These are phyloP conservation scores for Arenicola marina DNA, from an alignment of 2,888 invertebrate genomes.

Conservation along the genomic window DNA sequence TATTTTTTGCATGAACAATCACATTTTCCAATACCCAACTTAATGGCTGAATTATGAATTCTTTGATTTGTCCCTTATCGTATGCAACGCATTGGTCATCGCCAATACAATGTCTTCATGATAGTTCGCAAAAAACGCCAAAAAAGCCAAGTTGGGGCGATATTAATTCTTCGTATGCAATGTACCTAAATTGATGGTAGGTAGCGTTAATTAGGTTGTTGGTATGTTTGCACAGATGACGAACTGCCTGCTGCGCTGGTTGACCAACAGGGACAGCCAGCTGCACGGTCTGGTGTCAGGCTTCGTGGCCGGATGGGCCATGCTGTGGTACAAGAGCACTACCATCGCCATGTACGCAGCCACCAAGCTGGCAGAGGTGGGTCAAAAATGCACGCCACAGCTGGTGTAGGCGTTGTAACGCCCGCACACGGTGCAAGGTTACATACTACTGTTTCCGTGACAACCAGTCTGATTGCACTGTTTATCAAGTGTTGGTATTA, in stretches of 20 bases:
- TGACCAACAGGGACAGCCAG: constrained; percentile 68
- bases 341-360: constrained; percentile 80
- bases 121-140: background rate
- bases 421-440: no score
- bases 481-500: no score
- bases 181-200: background rate
- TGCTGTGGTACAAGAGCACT: constrained; percentile 76
- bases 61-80: no score
- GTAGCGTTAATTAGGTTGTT: background rate
- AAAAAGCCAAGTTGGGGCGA: background rate
- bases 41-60: background rate
- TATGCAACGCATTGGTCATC: no score
- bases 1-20: no score
- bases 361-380: constrained; percentile 82
- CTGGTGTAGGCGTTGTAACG: no score
- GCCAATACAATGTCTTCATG: no score
- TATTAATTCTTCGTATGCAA: background rate
- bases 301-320: constrained; percentile 72
- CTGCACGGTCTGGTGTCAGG: constrained; percentile 74
- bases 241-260: constrained; percentile 65
- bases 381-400: no score
- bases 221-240: background rate
- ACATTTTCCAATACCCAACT: background rate
- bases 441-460: no score
- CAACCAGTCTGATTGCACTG: no score